phyloP scores from a whole-genome alignment of 1,140 invertebrate genomes.

The Euura lappo region DNA sequence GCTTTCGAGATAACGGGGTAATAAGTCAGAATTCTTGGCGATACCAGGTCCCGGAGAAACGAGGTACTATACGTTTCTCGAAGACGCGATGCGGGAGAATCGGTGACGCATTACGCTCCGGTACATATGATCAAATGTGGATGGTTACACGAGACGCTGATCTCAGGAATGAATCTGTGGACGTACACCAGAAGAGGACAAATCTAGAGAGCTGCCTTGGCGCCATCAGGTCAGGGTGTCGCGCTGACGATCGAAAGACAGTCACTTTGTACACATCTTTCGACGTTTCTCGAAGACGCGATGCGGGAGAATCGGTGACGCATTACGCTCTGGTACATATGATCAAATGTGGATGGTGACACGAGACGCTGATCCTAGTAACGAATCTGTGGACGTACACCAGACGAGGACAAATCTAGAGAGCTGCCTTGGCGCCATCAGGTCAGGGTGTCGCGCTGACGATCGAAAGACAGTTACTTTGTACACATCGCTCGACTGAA shows the following conservation, averaged over 20 bases:
- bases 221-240: not conserved
- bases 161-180: not conserved
- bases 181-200: not conserved
- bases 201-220: not conserved
- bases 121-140: not conserved
- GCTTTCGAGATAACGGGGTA: slow-evolving; percentile 49
- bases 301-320: slow-evolving; percentile 3
- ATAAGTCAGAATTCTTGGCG: slow-evolving; percentile 48
- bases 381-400: not conserved
- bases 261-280: not conserved
- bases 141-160: not conserved
- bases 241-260: not conserved
- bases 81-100: slow-evolving; percentile 1
- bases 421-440: not conserved
- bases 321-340: too few relatives aligned
- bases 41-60: slow-evolving; percentile 20
- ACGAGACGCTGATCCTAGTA: not conserved
- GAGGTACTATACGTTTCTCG: slow-evolving; percentile 8
- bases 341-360: not conserved
- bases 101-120: not conserved
- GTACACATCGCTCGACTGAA: not conserved
- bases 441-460: not conserved
- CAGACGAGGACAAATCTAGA: not conserved
- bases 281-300: slow-evolving; percentile 2
- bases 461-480: not conserved